Evolutionary conservation across 2,888 invertebrate species (phyloP), one percentile per base, ranked within the genome.

Genomic region (Synanthedon vespiformis): DNA sequence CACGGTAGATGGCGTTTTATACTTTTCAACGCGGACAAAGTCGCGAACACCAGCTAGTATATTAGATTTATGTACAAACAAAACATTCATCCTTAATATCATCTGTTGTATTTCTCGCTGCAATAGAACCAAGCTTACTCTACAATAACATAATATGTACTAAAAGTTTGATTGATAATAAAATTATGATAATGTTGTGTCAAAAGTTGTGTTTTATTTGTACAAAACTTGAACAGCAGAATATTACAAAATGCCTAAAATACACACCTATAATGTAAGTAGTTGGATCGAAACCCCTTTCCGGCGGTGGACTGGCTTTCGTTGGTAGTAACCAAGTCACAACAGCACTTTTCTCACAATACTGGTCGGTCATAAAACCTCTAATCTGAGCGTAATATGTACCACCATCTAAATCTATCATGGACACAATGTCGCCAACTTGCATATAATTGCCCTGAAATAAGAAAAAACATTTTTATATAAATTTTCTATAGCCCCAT

Each of bases 251-350:
- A 34, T 34, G 34, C 6, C 6, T 8, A 34, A 10, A 18, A 41
- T 5, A 53, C 51, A 59, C 72, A 94, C 95, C 97, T 63, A 97
- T 92, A 47, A 96, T 92, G 68, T 96, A 97, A 12, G 96, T 95
- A 41, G 95, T 91, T 0, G 97, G 95, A 83, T 95, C 95, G 75
- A 97, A 97, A 40, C 91, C 89, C 62, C 92, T 89, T 57, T 92
- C 92, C 0, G 93, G 93, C 10, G 93, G 91, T 3, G 94, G 94
- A 66, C 95, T 94, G 18, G 92, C 90, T 58, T 91, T 90, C 0
- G 96, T 96, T 0, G 97, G 97, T 52, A 98, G 83, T 0, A 98
- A 88, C 97, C 97, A 98, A 0, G 96, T 95, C 12, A 97, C 86
- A 2, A 94, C 95, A 0, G 96, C 97, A 74, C 96, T 96, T 80